These are phyloP conservation scores for Pipra filicauda DNA, from an alignment of 2,113 vertebrate species.

Conservation along the genomic window DNA sequence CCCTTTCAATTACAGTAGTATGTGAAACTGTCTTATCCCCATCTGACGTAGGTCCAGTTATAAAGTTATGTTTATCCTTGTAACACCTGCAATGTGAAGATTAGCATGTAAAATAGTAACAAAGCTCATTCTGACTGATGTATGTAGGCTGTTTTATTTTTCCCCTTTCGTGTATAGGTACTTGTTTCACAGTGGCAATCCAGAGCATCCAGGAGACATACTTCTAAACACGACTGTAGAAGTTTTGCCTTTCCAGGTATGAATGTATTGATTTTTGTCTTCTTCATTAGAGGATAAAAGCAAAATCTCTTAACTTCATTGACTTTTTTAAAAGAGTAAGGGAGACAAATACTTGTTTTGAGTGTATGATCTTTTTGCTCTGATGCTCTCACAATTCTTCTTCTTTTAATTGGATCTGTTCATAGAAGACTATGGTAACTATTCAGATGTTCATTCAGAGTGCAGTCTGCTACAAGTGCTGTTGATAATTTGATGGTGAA, in stretches of 20 bases:
- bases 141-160: background rate
- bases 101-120: background rate
- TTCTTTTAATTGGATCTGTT: background rate
- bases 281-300: background rate
- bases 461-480: background rate
- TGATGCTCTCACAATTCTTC: background rate
- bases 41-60: background rate
- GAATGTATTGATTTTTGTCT: background rate
- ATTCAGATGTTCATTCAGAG: background rate
- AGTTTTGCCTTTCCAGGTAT: slow-evolving; percentile 89
- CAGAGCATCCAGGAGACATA: slow-evolving; percentile 94
- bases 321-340: background rate
- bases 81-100: background rate
- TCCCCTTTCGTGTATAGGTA: slow-evolving; percentile 79
- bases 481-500: background rate
- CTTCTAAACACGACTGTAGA: slow-evolving; percentile 94
- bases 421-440: background rate
- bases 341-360: background rate
- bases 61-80: background rate
- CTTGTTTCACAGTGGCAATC: slow-evolving; percentile 95
- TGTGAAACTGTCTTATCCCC: background rate
- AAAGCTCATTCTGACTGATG: background rate
- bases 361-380: background rate
- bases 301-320: background rate
- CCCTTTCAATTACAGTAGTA: background rate